Evolutionary conservation across 1,140 invertebrate genomes (phyloP).

Genomic region (Zaprionus davidi): DNA sequence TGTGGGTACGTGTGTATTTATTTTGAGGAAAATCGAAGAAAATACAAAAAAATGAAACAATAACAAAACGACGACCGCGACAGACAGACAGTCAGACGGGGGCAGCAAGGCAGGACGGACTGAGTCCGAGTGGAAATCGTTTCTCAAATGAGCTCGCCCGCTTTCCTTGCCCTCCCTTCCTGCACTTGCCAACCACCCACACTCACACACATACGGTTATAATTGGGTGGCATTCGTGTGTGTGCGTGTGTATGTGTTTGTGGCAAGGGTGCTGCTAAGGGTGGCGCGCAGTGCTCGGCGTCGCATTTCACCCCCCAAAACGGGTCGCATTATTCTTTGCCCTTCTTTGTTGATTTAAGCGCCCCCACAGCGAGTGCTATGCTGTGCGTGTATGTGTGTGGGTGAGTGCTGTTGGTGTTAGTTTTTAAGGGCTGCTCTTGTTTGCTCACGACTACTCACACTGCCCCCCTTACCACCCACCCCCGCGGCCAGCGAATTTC

Average conservation of each 20-base stretch:
- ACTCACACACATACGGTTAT: conserved; percentile 65
- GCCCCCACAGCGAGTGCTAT: conserved; percentile 31
- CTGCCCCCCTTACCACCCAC: neutral
- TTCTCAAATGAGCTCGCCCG: conserved; percentile 50
- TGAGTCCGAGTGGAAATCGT: conserved; percentile 36
- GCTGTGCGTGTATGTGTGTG: conserved; percentile 21
- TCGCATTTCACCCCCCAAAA: conserved; percentile 72
- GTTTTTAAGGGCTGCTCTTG: conserved; percentile 59
- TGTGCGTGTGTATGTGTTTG: conserved; percentile 42
- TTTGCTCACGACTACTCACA: conserved; percentile 34
- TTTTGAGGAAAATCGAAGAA: conserved; percentile 61
- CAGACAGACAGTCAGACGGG: conserved; percentile 18
- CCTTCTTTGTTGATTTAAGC: conserved; percentile 70
- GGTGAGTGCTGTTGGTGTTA: conserved; percentile 2
- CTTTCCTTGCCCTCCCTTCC: neutral
- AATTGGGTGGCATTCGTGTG: conserved; percentile 76
- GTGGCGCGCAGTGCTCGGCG: conserved; percentile 33
- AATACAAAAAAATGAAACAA: conserved; percentile 80
- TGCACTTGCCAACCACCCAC: conserved; percentile 12
- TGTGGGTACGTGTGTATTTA: conserved; percentile 31
- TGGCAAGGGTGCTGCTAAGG: conserved; percentile 59
- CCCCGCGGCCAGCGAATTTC: conserved; percentile 37
- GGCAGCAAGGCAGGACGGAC: neutral
- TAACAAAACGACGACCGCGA: conserved; percentile 52
- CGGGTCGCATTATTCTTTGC: conserved; percentile 51